Evolutionary conservation across 2,888 invertebrate genomes (phyloP), one percentile per base, ranked within the genome.

Genomic region (Pristionchus arcanus): DNA sequence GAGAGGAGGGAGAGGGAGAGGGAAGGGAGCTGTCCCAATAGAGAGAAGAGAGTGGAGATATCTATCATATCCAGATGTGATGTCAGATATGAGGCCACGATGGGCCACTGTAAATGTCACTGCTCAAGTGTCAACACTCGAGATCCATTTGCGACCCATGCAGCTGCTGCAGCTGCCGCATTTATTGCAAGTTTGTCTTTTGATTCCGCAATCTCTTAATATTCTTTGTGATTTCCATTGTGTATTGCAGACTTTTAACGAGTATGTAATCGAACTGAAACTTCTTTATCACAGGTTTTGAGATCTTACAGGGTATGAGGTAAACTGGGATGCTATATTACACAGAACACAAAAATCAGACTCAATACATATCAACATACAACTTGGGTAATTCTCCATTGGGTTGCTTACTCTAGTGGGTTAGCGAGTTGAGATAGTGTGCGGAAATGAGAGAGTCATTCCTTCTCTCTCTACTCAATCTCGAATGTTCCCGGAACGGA

Each of bases 21-120:
- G 83, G n/a, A n/a, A n/a, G n/a, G 59, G 37, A 37, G 37, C 34
- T 53, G 13, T 13, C 85, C n/a, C 31, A 31, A 37, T 25, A 28
- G 83, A 83, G 49, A 25, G 34, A 25, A 59, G 59, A 34, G 84
- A 31, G 7, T 49, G 81, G 81, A 85, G 59, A 85, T 85, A 59
- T 83, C 28, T 63, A 59, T 59, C 85, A 85, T 63, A 85, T 55
- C 55, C 85, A 85, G 85, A 85, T 59, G 81, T 81, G 85, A 85
- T 59, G 81, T 81, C 81, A 81, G 49, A 53, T 81, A 81, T 81
- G 5, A 49, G n/a, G 37, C 15, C 34, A 28, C 11, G 9, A 42
- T 42, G 77, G 31, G 25, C 31, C 37, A 42, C 77, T 77, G 77
- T 77, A 77, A 77, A 77, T 16, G 81, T 42, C 42, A 71, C 19